Evolutionary conservation across 2,797 vertebrate genomes (phyloP).

Genomic region (Chromis chromis): DNA sequence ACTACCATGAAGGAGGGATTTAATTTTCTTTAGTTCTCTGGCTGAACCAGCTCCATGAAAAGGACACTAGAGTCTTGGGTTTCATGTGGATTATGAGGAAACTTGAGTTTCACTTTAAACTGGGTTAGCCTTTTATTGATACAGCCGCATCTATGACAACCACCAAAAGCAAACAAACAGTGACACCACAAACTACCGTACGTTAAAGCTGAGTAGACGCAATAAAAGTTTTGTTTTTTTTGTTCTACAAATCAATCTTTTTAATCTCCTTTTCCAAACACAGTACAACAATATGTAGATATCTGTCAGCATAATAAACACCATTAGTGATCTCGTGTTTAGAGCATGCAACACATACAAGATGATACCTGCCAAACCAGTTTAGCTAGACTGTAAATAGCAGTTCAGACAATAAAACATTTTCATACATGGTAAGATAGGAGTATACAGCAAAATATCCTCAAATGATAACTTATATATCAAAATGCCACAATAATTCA

Average conservation of each 20-base stretch:
- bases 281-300: conserved; percentile 53
- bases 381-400: conserved; percentile 39
- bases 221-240: conserved; percentile 53
- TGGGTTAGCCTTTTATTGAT: conserved; percentile 69
- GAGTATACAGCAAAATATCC: conserved; percentile 18
- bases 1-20: conserved; percentile 2
- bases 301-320: conserved; percentile 53
- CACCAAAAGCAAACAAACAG: conserved; percentile 57
- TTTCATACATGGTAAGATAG: conserved; percentile 48
- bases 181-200: conserved; percentile 32
- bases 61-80: conserved; percentile 22
- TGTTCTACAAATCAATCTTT: conserved; percentile 53
- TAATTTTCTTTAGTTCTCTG: conserved; percentile 23
- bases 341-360: conserved; percentile 46
- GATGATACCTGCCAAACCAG: conserved; percentile 51
- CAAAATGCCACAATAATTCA: conserved; percentile 38
- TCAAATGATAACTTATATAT: conserved; percentile 13
- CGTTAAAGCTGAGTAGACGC: conserved; percentile 31
- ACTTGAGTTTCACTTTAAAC: conserved; percentile 51
- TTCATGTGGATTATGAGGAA: conserved; percentile 47
- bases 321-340: conserved; percentile 39
- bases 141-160: conserved; percentile 54
- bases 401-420: conserved; percentile 44
- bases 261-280: conserved; percentile 62
- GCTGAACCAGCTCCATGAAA: conserved; percentile 22